A percentile compares a stretch with the other conserved stretches of the same genome.
These are phyloP conservation scores for Erynnis tages DNA, from an alignment of 2,888 invertebrate genomes.

Conservation along the genomic window DNA sequence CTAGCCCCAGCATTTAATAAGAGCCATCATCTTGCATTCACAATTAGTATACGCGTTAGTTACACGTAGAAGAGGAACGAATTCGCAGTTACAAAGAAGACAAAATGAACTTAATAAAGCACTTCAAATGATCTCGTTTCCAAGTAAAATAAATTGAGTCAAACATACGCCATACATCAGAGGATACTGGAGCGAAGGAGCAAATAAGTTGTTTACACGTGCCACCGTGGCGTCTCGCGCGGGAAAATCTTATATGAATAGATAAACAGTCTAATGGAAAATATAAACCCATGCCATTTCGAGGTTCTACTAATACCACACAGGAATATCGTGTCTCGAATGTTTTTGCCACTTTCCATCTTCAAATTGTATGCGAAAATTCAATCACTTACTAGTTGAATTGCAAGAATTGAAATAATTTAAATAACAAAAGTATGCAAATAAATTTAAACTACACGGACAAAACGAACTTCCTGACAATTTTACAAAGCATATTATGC, in stretches of 20 bases:
- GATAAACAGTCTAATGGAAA: conserved; percentile 30
- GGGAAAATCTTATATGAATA: conserved; percentile 35
- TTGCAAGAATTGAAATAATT: too few species aligned
- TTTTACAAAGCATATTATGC: too few species aligned
- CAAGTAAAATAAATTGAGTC: conserved; percentile 36
- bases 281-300: conserved; percentile 22
- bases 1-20: too few species aligned
- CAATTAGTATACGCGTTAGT: not conserved
- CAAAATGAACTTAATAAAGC: conserved; percentile 35
- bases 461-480: too few species aligned
- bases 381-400: too few species aligned
- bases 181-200: conserved; percentile 25
- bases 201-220: conserved; percentile 39
- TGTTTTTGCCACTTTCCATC: not conserved
- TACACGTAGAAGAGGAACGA: not conserved
- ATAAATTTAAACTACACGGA: too few species aligned
- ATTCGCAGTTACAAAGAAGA: conserved; percentile 6
- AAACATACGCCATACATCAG: conserved; percentile 33
- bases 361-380: too few species aligned
- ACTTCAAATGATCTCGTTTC: conserved; percentile 41
- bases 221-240: conserved; percentile 26
- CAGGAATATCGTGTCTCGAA: not conserved
- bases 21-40: too few species aligned
- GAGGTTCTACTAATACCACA: not conserved
- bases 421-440: too few species aligned